Base-by-base conservation (phyloP, 2,888 invertebrate species). In the Choreutis nemorana region DNA sequence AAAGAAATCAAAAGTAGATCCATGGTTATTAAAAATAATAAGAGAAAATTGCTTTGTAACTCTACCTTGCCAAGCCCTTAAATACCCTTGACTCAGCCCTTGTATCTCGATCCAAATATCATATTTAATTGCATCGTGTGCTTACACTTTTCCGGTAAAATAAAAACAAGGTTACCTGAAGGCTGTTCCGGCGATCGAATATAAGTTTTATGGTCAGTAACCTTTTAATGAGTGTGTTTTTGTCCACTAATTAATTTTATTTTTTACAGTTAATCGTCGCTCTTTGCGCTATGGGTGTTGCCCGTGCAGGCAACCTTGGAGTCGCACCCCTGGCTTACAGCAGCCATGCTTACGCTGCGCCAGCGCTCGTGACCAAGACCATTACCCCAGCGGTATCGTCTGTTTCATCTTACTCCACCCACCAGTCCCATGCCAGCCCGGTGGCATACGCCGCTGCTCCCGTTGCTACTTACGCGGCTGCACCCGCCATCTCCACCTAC, bases 211-310 rank as follows among this genome's bases (percentile, higher is more conserved):
- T n/a, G n/a, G n/a, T n/a, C n/a, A n/a, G n/a, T n/a, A n/a, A n/a
- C n/a, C n/a, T n/a, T n/a, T n/a, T n/a, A n/a, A n/a, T n/a, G n/a
- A n/a, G n/a, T n/a, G n/a, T n/a, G n/a, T n/a, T n/a, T n/a, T n/a
- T n/a, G n/a, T n/a, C n/a, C n/a, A 26, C 15, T 14, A 26, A 14
- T 26, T n/a, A 13, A 7, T 14, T 30, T 25, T 28, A 39, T 20
- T 23, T 18, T 24, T 63, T 70, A 25, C 55, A 75, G 83, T 57
- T 83, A 48, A 67, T 86, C 58, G 62, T 83, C 39, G 66, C 86
- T 45, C 81, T 81, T 50, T 80, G 85, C 56, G 67, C 79, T 44
- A 61, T 86, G 68, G 83, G 84, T 42, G 65, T 79, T 27, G 83
- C 77, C 56, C 81, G 66, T 50, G 85, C 83, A 41, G 81, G 87